These are phyloP conservation scores for Copidosoma aretas DNA, from an alignment of 2,888 invertebrate species.

Conservation along the genomic window DNA sequence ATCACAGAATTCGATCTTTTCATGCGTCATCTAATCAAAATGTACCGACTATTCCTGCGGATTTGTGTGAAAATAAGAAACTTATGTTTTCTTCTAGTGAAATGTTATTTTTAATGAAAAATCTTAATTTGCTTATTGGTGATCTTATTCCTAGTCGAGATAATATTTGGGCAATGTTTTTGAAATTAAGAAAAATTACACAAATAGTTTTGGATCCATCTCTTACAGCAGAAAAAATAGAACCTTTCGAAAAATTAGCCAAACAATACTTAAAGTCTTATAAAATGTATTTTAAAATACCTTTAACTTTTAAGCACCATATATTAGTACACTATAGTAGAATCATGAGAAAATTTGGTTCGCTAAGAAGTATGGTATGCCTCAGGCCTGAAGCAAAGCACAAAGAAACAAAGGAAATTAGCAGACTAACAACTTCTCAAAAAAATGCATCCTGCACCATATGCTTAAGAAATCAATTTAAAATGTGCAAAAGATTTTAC, in stretches of 20 bases:
- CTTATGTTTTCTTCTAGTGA: constrained; percentile 12
- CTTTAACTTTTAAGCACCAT: constrained; percentile 17
- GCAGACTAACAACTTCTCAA: neutral
- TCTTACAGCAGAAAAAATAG: neutral
- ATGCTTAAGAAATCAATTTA: constrained; percentile 14
- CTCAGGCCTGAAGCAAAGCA: constrained; percentile 16
- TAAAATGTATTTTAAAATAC: constrained; percentile 1
- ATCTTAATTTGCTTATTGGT: constrained; percentile 7
- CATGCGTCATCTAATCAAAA: too few species aligned
- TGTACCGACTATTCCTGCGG: too few species aligned
- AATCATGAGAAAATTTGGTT: constrained; percentile 15
- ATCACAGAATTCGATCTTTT: too few species aligned
- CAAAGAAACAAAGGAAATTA: constrained; percentile 13
- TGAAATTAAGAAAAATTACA: constrained; percentile 6
- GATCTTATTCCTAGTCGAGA: constrained; percentile 6
- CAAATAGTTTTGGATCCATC: neutral
- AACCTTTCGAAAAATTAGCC: neutral
- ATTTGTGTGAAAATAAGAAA: neutral
- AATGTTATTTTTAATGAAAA: constrained; percentile 9
- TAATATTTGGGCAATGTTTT: constrained; percentile 5
- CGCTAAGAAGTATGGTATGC: constrained; percentile 6
- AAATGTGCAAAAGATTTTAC: constrained; percentile 15
- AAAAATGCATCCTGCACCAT: constrained; percentile 5
- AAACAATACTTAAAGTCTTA: constrained; percentile 6
- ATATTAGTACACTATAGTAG: constrained; percentile 5